A percentile compares a stretch with the other conserved stretches of the same genome.
phyloP scores from a whole-genome alignment of 2,113 vertebrate genomes.

The Sclerurus mexicanus region DNA sequence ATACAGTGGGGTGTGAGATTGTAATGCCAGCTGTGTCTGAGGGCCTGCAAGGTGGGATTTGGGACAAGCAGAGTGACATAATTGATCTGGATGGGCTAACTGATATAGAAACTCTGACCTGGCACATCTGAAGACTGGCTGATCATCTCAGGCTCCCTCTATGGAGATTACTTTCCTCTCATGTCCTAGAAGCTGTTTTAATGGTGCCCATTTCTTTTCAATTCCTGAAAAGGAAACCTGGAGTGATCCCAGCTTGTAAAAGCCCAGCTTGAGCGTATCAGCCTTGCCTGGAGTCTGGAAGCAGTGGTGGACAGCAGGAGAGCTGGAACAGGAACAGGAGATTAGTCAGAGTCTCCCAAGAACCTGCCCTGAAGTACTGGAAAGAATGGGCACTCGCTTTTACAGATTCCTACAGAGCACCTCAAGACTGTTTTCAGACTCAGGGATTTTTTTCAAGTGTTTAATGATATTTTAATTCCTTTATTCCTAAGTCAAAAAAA shows the following conservation, averaged over 20 bases:
- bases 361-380: neutral
- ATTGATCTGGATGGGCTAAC: neutral
- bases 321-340: neutral
- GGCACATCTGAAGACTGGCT: neutral
- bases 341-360: neutral
- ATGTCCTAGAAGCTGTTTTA: neutral
- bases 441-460: neutral
- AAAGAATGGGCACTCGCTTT: neutral
- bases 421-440: neutral
- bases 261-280: neutral
- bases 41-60: neutral
- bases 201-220: neutral
- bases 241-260: neutral
- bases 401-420: neutral
- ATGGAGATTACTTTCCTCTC: neutral
- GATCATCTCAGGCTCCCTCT: neutral
- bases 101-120: neutral
- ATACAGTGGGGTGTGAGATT: neutral
- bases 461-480: neutral
- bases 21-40: neutral
- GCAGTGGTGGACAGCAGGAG: neutral
- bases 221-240: neutral
- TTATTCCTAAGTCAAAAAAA: neutral
- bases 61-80: neutral
- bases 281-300: neutral